These are phyloP conservation scores for Pollenia amentaria DNA, from an alignment of 2,888 invertebrate genomes.

Conservation along the genomic window DNA sequence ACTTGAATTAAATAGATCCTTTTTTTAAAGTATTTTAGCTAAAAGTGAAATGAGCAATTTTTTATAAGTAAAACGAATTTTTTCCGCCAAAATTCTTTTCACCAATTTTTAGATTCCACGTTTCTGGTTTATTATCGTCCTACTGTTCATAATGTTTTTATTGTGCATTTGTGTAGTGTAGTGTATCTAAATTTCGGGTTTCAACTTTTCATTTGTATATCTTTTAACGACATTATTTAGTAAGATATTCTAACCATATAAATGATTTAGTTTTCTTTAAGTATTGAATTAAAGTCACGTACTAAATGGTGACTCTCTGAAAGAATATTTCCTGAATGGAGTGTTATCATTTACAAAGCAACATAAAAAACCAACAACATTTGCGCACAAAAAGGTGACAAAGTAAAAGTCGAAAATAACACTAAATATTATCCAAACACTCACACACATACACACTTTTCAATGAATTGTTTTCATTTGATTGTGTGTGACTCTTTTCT, in stretches of 20 bases:
- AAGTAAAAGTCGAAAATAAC: slow-evolving; percentile 58
- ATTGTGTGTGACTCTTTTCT: slow-evolving; percentile 42
- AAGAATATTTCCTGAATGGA: slow-evolving; percentile 64
- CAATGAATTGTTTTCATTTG: slow-evolving; percentile 42
- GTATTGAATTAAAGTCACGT: slow-evolving; percentile 68
- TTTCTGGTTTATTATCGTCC: no score
- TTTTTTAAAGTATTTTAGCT: no score
- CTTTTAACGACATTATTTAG: not conserved
- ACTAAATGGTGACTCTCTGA: slow-evolving; percentile 51
- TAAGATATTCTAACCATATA: slow-evolving; percentile 11
- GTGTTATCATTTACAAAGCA: slow-evolving; percentile 68
- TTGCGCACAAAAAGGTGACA: slow-evolving; percentile 60
- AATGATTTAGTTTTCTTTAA: slow-evolving; percentile 55
- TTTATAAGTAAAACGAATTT: no score
- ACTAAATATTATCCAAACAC: not conserved
- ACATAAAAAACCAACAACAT: slow-evolving; percentile 53
- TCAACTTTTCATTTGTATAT: not conserved
- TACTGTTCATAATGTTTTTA: no score
- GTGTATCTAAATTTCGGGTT: not conserved
- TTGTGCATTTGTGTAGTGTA: not conserved
- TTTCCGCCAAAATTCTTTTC: no score
- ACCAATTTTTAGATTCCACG: no score
- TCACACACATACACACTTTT: slow-evolving; percentile 25
- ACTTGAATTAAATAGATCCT: no score
- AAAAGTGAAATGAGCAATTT: no score